phyloP scores from a whole-genome alignment of 2,888 invertebrate species.

The Lutraria lutraria region DNA sequence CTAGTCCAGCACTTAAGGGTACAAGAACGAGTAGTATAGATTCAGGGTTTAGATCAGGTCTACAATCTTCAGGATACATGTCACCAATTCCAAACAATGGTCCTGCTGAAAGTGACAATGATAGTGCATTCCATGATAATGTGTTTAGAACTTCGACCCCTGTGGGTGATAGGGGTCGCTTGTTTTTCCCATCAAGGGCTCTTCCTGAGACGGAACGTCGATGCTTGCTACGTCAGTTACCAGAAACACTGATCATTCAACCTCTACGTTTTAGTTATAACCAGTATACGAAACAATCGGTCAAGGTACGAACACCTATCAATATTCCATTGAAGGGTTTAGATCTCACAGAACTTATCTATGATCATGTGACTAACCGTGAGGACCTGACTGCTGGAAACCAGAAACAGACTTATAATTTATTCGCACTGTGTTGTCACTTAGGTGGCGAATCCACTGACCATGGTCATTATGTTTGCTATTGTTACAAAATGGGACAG shows the following conservation, averaged over 20 bases:
- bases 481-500: slow-evolving; percentile 74
- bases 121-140: slow-evolving; percentile 83
- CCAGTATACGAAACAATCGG: slow-evolving; percentile 72
- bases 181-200: slow-evolving; percentile 47
- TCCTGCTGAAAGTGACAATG: slow-evolving; percentile 71
- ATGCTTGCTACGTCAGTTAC: slow-evolving; percentile 83
- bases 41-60: slow-evolving; percentile 67
- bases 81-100: slow-evolving; percentile 77
- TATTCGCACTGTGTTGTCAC: slow-evolving; percentile 84
- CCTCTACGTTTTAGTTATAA: slow-evolving; percentile 83
- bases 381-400: slow-evolving; percentile 78
- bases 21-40: slow-evolving; percentile 52
- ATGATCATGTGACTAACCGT: slow-evolving; percentile 82
- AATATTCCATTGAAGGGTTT: slow-evolving; percentile 80
- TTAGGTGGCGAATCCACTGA: slow-evolving; percentile 82
- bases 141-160: slow-evolving; percentile 84
- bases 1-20: slow-evolving; percentile 31
- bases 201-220: slow-evolving; percentile 80
- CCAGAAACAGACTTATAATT: slow-evolving; percentile 78
- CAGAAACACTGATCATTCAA: slow-evolving; percentile 85
- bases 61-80: slow-evolving; percentile 69
- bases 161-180: slow-evolving; percentile 66
- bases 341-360: slow-evolving; percentile 81
- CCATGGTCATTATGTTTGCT: slow-evolving; percentile 84
- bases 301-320: slow-evolving; percentile 82